A percentile compares a stretch with the other conserved stretches of the same genome.
Evolutionary conservation across 2,888 invertebrate genomes (phyloP).

Genomic region (Ectobius pallidus): DNA sequence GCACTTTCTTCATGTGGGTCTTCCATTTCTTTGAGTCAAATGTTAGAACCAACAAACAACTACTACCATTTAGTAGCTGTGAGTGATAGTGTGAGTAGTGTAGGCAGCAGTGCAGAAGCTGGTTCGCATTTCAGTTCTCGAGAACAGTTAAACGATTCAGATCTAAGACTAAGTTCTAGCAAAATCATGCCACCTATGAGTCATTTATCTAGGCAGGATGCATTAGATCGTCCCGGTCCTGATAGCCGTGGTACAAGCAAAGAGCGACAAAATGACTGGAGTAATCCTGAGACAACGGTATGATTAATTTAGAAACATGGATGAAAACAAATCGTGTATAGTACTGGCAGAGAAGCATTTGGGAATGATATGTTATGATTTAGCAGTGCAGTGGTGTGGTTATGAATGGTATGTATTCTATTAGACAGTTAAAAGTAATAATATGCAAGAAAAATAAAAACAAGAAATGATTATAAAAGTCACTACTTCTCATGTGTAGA

Average conservation of each 20-base stretch:
- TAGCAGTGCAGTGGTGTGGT: too few relatives aligned
- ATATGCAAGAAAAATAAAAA: too few relatives aligned
- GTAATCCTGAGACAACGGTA: constrained; percentile 41
- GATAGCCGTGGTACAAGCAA: constrained; percentile 2
- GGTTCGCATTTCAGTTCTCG: constrained; percentile 24
- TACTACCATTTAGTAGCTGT: constrained; percentile 41
- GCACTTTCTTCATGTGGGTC: constrained; percentile 39
- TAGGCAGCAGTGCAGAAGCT: constrained; percentile 4
- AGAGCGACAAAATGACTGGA: constrained; percentile 13
- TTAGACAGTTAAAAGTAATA: too few relatives aligned
- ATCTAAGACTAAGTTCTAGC: constrained; percentile 16
- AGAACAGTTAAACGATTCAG: constrained; percentile 27
- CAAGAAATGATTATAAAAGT: too few relatives aligned
- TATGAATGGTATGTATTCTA: too few relatives aligned
- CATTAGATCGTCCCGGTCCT: constrained; percentile 32
- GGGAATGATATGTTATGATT: too few relatives aligned
- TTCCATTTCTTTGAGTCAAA: constrained; percentile 39
- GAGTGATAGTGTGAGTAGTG: constrained; percentile 38
- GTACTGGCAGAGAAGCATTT: too few relatives aligned
- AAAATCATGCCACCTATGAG: constrained; percentile 10
- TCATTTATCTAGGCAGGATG: constrained; percentile 41
- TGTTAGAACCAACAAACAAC: constrained; percentile 38
- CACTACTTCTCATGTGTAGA: too few relatives aligned
- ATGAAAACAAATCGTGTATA: too few relatives aligned
- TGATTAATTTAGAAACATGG: too few relatives aligned